phyloP scores from a whole-genome alignment of 2,797 vertebrate species.

The Urocyon cinereoargenteus region DNA sequence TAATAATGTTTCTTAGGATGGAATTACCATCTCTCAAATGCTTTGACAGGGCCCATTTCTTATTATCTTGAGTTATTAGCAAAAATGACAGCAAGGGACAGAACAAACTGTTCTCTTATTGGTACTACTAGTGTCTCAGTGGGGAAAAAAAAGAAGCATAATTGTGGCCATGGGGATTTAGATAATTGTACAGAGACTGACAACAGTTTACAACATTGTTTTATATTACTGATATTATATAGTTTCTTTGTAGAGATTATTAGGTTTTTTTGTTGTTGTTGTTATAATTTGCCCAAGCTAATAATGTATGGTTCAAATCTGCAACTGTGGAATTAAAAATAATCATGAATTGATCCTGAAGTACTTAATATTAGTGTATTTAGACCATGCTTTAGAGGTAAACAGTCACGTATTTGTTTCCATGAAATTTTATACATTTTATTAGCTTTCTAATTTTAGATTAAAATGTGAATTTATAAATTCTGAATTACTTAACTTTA shows the following conservation, averaged over 20 bases:
- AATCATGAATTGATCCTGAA: neutral
- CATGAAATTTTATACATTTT: neutral
- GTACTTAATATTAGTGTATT: neutral
- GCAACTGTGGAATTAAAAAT: neutral
- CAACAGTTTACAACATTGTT: neutral
- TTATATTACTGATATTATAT: neutral
- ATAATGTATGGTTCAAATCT: neutral
- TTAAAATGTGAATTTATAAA: neutral
- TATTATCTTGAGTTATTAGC: slow-evolving; percentile 49
- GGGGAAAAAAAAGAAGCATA: neutral
- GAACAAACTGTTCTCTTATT: neutral
- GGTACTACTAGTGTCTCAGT: neutral
- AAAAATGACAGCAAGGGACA: neutral
- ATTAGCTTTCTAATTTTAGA: neutral
- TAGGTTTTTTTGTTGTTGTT: neutral
- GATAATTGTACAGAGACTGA: neutral
- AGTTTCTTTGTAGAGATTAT: neutral
- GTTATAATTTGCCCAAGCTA: neutral
- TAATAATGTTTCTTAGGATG: neutral
- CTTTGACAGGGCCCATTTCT: neutral
- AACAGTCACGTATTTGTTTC: neutral
- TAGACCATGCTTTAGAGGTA: neutral
- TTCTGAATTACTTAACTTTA: neutral
- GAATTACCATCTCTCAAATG: slow-evolving; percentile 38
- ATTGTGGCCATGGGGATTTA: neutral